These are phyloP conservation scores for Squalus acanthias DNA, from an alignment of 2,797 vertebrate genomes.

Conservation along the genomic window DNA sequence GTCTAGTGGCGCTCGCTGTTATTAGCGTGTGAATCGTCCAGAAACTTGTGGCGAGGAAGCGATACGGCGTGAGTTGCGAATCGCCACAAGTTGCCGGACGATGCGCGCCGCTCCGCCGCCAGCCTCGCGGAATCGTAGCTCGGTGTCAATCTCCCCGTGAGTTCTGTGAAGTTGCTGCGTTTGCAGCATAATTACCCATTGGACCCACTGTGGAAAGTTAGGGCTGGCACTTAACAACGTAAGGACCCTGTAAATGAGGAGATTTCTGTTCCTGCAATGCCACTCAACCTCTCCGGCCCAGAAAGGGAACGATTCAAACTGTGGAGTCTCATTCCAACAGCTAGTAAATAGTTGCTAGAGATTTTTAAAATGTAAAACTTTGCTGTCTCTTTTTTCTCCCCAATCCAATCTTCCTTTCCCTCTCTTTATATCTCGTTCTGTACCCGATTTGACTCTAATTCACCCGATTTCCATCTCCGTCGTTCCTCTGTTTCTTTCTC, in stretches of 20 bases:
- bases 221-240: neutral
- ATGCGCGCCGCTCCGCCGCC: accelerated
- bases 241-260: neutral
- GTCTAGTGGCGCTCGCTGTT: too few species aligned
- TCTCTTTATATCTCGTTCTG: neutral
- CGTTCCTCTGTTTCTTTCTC: neutral
- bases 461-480: neutral
- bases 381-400: neutral
- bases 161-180: neutral
- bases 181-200: too few species aligned
- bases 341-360: neutral
- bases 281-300: neutral
- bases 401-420: neutral
- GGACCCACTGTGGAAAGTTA: neutral
- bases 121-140: neutral
- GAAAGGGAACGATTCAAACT: neutral
- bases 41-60: too few species aligned
- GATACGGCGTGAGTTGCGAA: too few species aligned
- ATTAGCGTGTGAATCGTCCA: too few species aligned
- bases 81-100: neutral
- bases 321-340: neutral
- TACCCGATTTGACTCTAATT: neutral
- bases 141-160: too few species aligned
- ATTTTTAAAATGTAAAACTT: neutral
- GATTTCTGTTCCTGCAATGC: neutral